Evolutionary conservation across 2,888 invertebrate genomes (phyloP).

Genomic region (Parascotia fuliginaria): DNA sequence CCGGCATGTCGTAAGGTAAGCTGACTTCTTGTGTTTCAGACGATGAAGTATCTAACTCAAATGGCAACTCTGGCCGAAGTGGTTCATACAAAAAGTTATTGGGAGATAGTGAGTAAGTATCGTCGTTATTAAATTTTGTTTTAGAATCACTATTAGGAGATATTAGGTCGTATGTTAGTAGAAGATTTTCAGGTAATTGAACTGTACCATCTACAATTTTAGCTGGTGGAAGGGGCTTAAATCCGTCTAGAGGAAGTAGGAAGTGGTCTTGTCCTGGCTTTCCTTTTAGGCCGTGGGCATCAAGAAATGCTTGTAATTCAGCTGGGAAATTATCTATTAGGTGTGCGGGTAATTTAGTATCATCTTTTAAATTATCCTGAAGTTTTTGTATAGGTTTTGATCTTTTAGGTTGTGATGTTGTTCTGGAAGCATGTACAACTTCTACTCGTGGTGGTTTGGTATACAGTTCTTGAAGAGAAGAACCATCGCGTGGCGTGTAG

Average conservation of each 20-base stretch:
- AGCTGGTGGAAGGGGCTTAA: conserved; percentile 76
- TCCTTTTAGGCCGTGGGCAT: conserved; percentile 72
- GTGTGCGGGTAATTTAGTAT: conserved; percentile 47
- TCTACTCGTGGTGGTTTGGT: conserved; percentile 88
- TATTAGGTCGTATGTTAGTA: conserved; percentile 74
- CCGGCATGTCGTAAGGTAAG: conserved; percentile 72
- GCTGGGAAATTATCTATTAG: conserved; percentile 63
- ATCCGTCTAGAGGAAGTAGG: conserved; percentile 75
- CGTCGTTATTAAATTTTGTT: conserved; percentile 33
- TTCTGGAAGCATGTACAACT: conserved; percentile 73
- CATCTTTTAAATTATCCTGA: conserved; percentile 41
- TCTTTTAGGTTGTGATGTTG: conserved; percentile 61
- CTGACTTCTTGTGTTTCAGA: conserved; percentile 66
- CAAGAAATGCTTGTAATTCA: conserved; percentile 74
- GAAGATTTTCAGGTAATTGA: conserved; percentile 76
- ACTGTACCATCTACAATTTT: conserved; percentile 70
- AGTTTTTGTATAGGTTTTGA: conserved; percentile 50
- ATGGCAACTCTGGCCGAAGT: conserved; percentile 67
- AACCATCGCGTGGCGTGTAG: conserved; percentile 85
- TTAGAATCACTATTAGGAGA: conserved; percentile 57
- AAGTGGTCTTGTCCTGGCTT: conserved; percentile 73
- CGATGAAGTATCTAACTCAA: conserved; percentile 74
- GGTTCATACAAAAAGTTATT: conserved; percentile 73
- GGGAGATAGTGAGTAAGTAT: conserved; percentile 47
- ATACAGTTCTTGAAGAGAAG: conserved; percentile 87